Percentiles rank a stretch among this genome's conserved stretches.
Evolutionary conservation across 1,140 invertebrate species (phyloP).

Genomic region (Drosophila rhopaloa): DNA sequence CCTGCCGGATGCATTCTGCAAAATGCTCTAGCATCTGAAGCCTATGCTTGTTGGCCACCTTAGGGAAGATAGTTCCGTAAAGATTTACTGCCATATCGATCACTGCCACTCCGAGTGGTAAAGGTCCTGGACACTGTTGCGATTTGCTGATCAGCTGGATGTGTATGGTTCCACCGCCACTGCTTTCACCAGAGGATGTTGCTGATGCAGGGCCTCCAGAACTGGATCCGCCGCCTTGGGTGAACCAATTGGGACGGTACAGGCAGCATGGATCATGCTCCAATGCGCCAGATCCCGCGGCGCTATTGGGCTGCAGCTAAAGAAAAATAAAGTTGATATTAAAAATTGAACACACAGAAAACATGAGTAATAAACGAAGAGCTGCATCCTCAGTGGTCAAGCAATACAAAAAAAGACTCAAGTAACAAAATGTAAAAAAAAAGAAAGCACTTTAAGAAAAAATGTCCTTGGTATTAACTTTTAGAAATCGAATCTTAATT

Average conservation of each 20-base stretch:
- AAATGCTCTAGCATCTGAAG: constrained; percentile 99
- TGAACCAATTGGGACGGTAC: constrained; percentile 87
- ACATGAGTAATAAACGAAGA: not conserved
- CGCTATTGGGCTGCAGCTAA: constrained; percentile 95
- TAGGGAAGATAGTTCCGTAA: constrained; percentile 97
- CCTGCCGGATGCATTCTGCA: constrained; percentile 96
- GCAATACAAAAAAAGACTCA: not conserved
- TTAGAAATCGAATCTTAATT: too few relatives aligned
- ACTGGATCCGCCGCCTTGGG: constrained; percentile 85
- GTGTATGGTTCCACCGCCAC: constrained; percentile 34
- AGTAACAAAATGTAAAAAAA: too few relatives aligned
- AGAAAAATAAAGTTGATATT: not conserved
- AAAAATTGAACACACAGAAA: not conserved
- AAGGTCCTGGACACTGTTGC: constrained; percentile 88
- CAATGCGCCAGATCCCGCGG: constrained; percentile 96
- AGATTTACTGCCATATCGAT: constrained; percentile 97
- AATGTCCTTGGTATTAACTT: too few relatives aligned
- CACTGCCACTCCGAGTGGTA: constrained; percentile 98
- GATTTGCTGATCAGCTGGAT: constrained; percentile 83
- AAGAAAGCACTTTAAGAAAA: too few relatives aligned
- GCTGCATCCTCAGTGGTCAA: not conserved
- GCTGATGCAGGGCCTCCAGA: constrained; percentile 6
- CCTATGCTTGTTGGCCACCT: constrained; percentile 97
- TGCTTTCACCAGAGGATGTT: constrained; percentile 8
- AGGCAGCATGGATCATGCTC: constrained; percentile 98